Evolutionary conservation across 2,888 invertebrate species (phyloP).

Genomic region (Campoplex capitator): DNA sequence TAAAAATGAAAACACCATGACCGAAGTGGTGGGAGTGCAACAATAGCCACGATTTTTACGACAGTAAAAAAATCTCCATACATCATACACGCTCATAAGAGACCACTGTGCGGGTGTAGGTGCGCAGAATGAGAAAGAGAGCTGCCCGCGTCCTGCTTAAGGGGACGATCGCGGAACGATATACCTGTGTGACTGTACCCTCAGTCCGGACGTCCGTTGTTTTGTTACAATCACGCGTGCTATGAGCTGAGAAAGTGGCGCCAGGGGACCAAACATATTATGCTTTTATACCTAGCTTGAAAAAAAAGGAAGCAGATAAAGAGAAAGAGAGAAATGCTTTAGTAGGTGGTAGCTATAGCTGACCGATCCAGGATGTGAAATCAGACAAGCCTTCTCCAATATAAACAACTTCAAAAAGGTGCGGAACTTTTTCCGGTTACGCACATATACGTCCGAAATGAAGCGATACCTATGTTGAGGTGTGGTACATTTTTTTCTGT

Average conservation of each 20-base stretch:
- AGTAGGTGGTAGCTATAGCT: constrained; percentile 67
- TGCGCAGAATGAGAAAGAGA: constrained; percentile 57
- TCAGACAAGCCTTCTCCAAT: constrained; percentile 77
- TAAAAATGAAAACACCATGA: constrained; percentile 57
- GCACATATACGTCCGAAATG: not conserved
- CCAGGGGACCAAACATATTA: constrained; percentile 59
- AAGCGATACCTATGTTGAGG: not conserved
- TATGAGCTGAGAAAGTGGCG: constrained; percentile 60
- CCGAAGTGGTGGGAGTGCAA: constrained; percentile 27
- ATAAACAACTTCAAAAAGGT: constrained; percentile 77
- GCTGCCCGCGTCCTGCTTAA: constrained; percentile 73
- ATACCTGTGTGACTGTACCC: constrained; percentile 84
- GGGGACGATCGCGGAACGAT: constrained; percentile 81
- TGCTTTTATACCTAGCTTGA: constrained; percentile 26
- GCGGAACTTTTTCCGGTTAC: constrained; percentile 79
- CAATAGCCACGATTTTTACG: constrained; percentile 48
- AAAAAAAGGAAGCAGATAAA: not conserved
- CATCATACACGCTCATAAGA: constrained; percentile 35
- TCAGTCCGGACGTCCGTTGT: constrained; percentile 84
- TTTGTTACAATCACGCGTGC: constrained; percentile 84
- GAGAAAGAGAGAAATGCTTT: constrained; percentile 31
- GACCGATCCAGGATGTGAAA: constrained; percentile 82
- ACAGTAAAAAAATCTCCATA: constrained; percentile 27
- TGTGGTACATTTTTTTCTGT: not conserved
- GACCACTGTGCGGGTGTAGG: not conserved